Evolutionary conservation across 2,888 invertebrate species (phyloP).

Genomic region (Dastarcus helophoroides): DNA sequence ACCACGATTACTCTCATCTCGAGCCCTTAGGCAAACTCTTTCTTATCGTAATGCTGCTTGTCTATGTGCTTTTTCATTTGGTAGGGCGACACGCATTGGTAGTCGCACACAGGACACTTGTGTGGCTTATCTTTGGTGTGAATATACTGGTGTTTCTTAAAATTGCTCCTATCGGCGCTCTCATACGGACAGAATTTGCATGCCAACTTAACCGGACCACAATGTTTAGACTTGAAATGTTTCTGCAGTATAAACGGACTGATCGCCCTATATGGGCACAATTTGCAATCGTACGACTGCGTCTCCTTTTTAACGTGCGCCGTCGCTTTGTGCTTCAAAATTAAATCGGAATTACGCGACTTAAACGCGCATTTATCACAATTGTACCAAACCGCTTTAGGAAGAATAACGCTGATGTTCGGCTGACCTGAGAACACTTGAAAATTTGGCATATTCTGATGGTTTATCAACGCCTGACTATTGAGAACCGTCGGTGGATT

Average conservation of each 20-base stretch:
- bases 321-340: slow-evolving; percentile 10
- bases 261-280: slow-evolving; percentile 12
- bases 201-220: slow-evolving; percentile 9
- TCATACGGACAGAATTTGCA: slow-evolving; percentile 23
- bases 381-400: slow-evolving; percentile 16
- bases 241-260: slow-evolving; percentile 8
- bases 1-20: no score
- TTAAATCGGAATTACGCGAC: slow-evolving; percentile 16
- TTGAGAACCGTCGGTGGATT: no score
- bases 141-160: slow-evolving; percentile 23
- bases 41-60: slow-evolving; percentile 17
- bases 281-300: slow-evolving; percentile 10
- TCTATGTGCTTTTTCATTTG: slow-evolving; percentile 23
- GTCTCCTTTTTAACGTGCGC: slow-evolving; percentile 12
- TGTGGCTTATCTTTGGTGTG: slow-evolving; percentile 21
- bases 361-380: slow-evolving; percentile 19
- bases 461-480: no score
- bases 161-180: slow-evolving; percentile 24
- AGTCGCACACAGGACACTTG: slow-evolving; percentile 21
- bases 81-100: slow-evolving; percentile 24
- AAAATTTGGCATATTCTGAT: slow-evolving; percentile 15
- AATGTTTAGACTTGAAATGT: slow-evolving; percentile 10
- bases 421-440: slow-evolving; percentile 13
- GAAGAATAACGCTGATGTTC: slow-evolving; percentile 19
- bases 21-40: slow-evolving; percentile 3